Percentiles rank a stretch among this genome's conserved stretches.
Conservation (phyloP, 2,888 invertebrate genomes). For the Napeogenes sylphis region DNA sequence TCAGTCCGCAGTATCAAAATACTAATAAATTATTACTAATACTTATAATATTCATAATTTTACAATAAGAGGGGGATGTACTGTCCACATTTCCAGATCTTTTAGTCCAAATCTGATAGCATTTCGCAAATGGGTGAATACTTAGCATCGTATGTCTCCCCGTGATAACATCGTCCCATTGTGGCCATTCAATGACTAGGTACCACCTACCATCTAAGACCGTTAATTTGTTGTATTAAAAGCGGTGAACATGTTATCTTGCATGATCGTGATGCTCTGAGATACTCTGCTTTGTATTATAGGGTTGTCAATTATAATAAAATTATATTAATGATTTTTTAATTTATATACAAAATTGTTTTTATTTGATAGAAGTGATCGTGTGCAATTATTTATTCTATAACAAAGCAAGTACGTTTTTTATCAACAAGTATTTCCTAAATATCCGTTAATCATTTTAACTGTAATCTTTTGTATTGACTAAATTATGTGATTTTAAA, state of each 20-base stretch:
- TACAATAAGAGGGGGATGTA: not conserved
- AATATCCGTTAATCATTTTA: too few relatives aligned
- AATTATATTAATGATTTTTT: not conserved
- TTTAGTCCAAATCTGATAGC: conserved; percentile 25
- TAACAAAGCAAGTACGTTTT: too few relatives aligned
- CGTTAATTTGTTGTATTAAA: conserved; percentile 35
- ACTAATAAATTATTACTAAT: too few relatives aligned
- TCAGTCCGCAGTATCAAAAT: too few relatives aligned
- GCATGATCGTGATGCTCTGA: conserved; percentile 29
- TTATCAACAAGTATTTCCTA: too few relatives aligned
- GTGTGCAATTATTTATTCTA: too few relatives aligned
- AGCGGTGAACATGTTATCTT: conserved; percentile 28
- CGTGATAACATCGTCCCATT: conserved; percentile 34
- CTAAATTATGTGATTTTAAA: too few relatives aligned
- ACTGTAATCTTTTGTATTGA: too few relatives aligned
- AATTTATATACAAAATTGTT: too few relatives aligned
- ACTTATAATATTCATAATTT: not conserved
- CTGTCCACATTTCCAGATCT: conserved; percentile 2
- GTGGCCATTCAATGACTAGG: conserved; percentile 31
- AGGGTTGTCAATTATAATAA: conserved; percentile 4
- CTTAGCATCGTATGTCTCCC: conserved; percentile 34
- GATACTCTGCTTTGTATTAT: conserved; percentile 26
- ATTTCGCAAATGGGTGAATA: conserved; percentile 35
- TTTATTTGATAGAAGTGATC: too few relatives aligned
- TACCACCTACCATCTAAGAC: conserved; percentile 29